Evolutionary conservation across 2,113 vertebrate genomes (phyloP).

Genomic region (Delphinapterus leucas): DNA sequence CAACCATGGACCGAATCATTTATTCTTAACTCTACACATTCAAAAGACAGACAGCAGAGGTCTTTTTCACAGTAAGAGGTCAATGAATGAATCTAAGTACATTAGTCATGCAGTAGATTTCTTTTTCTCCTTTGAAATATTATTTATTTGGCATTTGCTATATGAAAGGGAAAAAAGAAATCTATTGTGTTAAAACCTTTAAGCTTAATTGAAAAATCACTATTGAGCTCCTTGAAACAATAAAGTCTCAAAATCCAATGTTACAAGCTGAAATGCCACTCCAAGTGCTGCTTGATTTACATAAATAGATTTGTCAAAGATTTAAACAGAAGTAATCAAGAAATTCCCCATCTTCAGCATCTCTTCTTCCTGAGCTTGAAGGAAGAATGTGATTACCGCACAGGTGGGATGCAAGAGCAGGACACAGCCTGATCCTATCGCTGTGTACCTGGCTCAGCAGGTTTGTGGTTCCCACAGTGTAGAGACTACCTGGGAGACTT

Average conservation of each 20-base stretch:
- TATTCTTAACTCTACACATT: conserved; percentile 11
- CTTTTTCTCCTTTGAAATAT: conserved; percentile 22
- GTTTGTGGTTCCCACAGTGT: not conserved
- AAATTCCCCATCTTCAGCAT: not conserved
- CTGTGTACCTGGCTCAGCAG: not conserved
- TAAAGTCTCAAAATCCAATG: conserved; percentile 42
- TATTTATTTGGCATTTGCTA: conserved; percentile 21
- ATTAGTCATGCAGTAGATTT: not conserved
- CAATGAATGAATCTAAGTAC: not conserved
- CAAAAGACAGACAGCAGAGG: not conserved
- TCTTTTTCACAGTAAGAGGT: conserved; percentile 1
- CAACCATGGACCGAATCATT: not conserved
- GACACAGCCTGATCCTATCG: not conserved
- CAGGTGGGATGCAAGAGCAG: not conserved
- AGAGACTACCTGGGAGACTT: not conserved
- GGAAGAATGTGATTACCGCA: not conserved
- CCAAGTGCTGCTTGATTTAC: not conserved
- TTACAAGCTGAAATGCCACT: conserved; percentile 45
- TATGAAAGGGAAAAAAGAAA: not conserved
- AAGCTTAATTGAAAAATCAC: conserved; percentile 45
- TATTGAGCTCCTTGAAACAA: not conserved
- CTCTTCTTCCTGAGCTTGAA: not conserved
- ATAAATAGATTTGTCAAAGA: conserved; percentile 9
- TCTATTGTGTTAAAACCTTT: not conserved
- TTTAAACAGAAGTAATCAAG: not conserved